Evolutionary conservation across 1,140 invertebrate species (phyloP).

Genomic region (Eupristina koningsbergeri): DNA sequence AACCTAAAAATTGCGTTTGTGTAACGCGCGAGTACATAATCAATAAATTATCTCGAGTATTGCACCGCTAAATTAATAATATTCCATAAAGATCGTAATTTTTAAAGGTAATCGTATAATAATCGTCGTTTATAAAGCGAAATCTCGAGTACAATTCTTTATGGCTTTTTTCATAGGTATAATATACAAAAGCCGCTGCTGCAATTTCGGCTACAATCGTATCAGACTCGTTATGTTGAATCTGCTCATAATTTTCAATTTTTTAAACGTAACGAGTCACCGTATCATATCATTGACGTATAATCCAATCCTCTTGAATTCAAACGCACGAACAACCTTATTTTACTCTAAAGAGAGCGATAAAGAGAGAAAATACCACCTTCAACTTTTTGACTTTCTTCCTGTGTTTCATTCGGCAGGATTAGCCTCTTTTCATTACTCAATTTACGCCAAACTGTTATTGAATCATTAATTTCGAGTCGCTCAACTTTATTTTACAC

Average conservation of each 20-base stretch:
- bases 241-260: slow-evolving; percentile 1
- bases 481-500: no score
- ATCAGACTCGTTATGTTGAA: background rate
- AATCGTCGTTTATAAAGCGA: no score
- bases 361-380: background rate
- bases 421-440: background rate
- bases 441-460: background rate
- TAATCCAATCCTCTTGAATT: no score
- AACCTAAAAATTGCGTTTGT: background rate
- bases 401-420: background rate
- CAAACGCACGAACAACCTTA: background rate
- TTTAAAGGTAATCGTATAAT: background rate
- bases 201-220: background rate
- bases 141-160: background rate
- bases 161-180: background rate
- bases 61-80: background rate
- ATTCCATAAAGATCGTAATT: background rate
- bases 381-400: background rate
- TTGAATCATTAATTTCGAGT: background rate
- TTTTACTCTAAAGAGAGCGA: no score
- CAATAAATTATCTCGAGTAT: background rate
- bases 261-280: background rate
- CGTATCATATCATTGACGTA: background rate
- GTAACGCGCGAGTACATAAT: background rate
- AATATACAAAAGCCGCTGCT: background rate